Evolutionary conservation across 2,797 vertebrate species (phyloP), one percentile per base, ranked within the genome.

Genomic region (Danio choprae): DNA sequence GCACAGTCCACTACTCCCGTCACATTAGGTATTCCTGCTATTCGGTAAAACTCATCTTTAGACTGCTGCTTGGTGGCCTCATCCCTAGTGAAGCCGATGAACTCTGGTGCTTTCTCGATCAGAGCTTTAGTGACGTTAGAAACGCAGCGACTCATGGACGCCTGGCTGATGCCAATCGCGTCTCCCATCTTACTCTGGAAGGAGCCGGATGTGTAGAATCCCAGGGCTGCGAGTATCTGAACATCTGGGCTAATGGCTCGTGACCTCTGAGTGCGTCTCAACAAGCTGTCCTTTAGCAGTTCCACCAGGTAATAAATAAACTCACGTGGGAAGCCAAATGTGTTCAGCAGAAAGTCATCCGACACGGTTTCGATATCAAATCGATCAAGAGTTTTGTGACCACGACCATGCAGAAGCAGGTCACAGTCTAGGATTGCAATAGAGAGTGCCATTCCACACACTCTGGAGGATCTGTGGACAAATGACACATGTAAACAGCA

Each of bases 121-220:
- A 99, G 86, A 0, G 96, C 97, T 85, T 94, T 96, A 0, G 98
- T 99, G 83, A 99, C 97, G 1, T 98, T 97, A 68, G 97, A 94
- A 82, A 99, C 97, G 15, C 98, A 99, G 79, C 98, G 95, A 18
- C 97, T 98, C 97, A 98, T 98, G 7, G 97, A 99, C 0, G 98
- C 97, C 88, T 99, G 98, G 84, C 97, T 98, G 87, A 99, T 99
- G 48, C 98, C 98, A 6, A 99, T 98, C 6, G 96, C 95, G 38
- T 98, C 96, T 46, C 97, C 98, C 96, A 99, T 98, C 4, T 95
- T 96, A 3, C 97, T 98, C 92, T 99, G 98, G 87, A 98, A 99
- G 0, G 96, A 98, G 4, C 97, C 97, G 0, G 96, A 97, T 22
- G 97, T 98, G 81, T 98, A 99, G 89, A 99, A 99, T 41, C 98